Base-by-base conservation (phyloP, 2,888 invertebrate species). In the Drosophila formosana region DNA sequence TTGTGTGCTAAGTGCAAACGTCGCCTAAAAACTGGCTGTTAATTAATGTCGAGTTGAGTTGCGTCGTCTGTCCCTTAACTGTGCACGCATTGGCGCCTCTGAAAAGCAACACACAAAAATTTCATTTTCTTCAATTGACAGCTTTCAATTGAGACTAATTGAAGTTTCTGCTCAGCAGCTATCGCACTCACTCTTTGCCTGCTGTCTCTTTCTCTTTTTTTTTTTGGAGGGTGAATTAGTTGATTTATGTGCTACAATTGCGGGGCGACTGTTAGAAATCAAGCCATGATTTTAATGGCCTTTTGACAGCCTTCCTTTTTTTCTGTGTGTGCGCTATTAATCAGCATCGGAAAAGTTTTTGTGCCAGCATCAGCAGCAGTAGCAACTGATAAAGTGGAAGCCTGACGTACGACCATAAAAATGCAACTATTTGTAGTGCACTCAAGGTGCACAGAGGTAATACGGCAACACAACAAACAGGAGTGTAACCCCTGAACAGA, bases 91-190 rank as follows among this genome's bases (percentile, higher is more conserved):
- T 66, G 61, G 71, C 71, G 62, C 71, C 61, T 60, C 57, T 5
- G 43, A 55, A 74, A n/a, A 49, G 9, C n/a, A 39, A 39, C 13
- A 39, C 13, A 39, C 39, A 41, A 18, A 41, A 45, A 66, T 61
- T 72, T 70, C 70, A 75, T 61, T 62, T 57, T 62, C 70, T 71
- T 72, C 72, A 87, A 89, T 89, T 88, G 87, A 87, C 87, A 83
- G 79, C 75, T 80, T 67, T 69, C 88, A 86, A 86, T 88, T 87
- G 82, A 88, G 71, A 72, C 87, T 90, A 91, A 91, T 91, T 91
- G 91, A 91, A 88, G 84, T 87, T 86, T 56, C 79, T 72, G 81
- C 74, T 4, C 37, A 37, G 1, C 30, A 7, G 6, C 39, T 13
- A 11, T 39, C 39, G n/a, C 39, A 28, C 28, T 28, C 28, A 28